These are phyloP conservation scores for rabbit (Oryctolagus cuniculus) DNA, from an alignment of 2,113 vertebrate genomes.

Conservation along the genomic window mOryCun1.1 NC_091451.1:20544501-20545000, in stretches of 20 bases:
- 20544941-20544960: slow-evolving; percentile 21
- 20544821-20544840: slow-evolving; percentile 14
- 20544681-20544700: background rate
- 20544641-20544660: background rate
- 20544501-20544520: too few species aligned
- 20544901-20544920: slow-evolving; percentile 31
- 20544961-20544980: slow-evolving; percentile 57
- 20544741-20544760: background rate
- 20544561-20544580: background rate
- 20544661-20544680: background rate
- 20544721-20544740: background rate
- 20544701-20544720: background rate
- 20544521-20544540: too few species aligned
- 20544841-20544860: slow-evolving; percentile 15
- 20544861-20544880: background rate
- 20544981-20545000: slow-evolving; percentile 69
- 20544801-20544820: background rate
- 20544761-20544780: background rate
- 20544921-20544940: slow-evolving; percentile 36
- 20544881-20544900: slow-evolving; percentile 51
- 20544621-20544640: background rate
- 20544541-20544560: too few species aligned
- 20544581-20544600: background rate
- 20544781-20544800: background rate
- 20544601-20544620: background rate